Evolutionary conservation across 1,140 invertebrate species (phyloP), one percentile per base, ranked within the genome.

Genomic region (Dreissena polymorpha): DNA sequence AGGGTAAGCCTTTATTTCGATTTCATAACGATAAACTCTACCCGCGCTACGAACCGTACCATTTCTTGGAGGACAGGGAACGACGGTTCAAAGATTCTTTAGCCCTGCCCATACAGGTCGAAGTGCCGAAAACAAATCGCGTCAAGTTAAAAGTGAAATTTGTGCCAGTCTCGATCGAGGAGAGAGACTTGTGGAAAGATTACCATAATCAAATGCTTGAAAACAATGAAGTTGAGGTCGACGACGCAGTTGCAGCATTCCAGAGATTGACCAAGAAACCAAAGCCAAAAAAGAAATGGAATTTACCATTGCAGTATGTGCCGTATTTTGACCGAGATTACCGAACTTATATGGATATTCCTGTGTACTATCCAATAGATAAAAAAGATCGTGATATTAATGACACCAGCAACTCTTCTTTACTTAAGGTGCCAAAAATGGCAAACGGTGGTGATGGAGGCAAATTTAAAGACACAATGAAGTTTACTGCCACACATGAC

Each of bases 1-100:
- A 53, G 27, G 78, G 78, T 81, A 81, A 81, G 78, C 51, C 8
- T 27, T 12, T 14, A 50, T 67, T 72, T 53, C 65, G 25, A 25
- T 81, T 73, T 65, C 78, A 73, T 50, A 81, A 81, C 65, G 78
- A 81, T 60, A 72, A 73, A 73, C 39, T 73, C 1, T 81, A 73
- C 60, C 18, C 73, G 78, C 55, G 53, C 5, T 67, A 73, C 64
- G 29, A 73, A 53, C 78, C 78, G 8, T 81, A 81, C 25, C 57
- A 67, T 51, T 51, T 65, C 29, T 71, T 63, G 23, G 70, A 72
- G 21, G 51, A 81, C 63, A 64, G 16, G 63, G 69, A 72, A 50
- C 13, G 73, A 10, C 16, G 69, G 60, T 53, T 81, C 3, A 50
- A 50, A 12, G 70, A 81, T 18, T 81, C 78, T 6, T 73, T 81